Base-by-base conservation (phyloP, 2,888 invertebrate genomes). In the Himalopsyche anomala region DNA sequence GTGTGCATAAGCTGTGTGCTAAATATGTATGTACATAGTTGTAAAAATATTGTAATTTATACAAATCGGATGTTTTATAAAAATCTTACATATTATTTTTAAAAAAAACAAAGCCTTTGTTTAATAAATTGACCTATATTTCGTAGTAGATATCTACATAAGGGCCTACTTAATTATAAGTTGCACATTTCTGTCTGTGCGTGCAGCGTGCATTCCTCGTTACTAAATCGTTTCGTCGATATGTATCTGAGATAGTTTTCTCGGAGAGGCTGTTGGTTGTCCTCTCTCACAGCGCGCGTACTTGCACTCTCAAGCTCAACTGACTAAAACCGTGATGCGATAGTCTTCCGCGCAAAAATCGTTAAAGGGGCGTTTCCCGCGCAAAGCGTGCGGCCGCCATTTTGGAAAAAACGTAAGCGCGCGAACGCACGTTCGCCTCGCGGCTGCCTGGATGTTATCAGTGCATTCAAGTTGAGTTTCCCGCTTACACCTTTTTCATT, bases 321-420 rank as follows among this genome's bases (percentile, higher is more conserved):
- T 36, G 62, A 45, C 69, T 56, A 42, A 19, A 69, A 69, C 69
- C 62, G 38, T 40, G 62, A 42, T 36, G 83, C 69, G 79, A 74
- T 80, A 42, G 74, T 74, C 74, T 74, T 36, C 45, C 54, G 85
- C 69, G 83, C 82, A 85, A 85, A 87, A 87, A 87, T 87, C 87
- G 87, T 87, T 87, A 87, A 87, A 87, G 82, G 87, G 87, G 84
- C 87, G 86, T 86, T 45, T 54, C 84, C 82, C 86, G 84, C 86
- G 86, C 86, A 55, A 82, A 82, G 82, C 86, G 80, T 79, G 81
- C 84, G 54, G 74, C 55, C 84, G 84, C 84, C 84, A 86, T 86
- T 81, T 84, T 86, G 84, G 86, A 86, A 86, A 86, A 86, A 86
- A 82, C 82, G 82, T 54, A 55, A 82, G 82, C 82, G 82, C 51